Conservation (phyloP, 2,797 vertebrate genomes). For the Mionectes olivaceus region DNA sequence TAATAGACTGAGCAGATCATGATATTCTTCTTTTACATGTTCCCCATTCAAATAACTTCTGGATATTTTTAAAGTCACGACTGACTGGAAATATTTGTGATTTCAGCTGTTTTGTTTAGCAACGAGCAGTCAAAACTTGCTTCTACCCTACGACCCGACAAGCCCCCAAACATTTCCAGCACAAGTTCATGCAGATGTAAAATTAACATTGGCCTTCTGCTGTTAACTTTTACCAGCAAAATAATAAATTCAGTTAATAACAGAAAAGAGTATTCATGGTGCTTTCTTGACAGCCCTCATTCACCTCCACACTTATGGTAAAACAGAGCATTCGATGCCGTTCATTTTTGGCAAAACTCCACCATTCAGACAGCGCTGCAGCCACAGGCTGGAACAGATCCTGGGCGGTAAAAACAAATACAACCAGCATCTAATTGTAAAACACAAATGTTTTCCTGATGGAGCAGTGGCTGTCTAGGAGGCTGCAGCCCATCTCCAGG, state of each 20-base stretch:
- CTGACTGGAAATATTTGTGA: conserved; percentile 13
- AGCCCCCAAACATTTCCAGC: conserved; percentile 8
- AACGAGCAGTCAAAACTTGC: background rate
- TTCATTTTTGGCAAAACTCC: conserved; percentile 63
- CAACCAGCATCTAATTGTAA: conserved; percentile 52
- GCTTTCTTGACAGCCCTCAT: conserved; percentile 19
- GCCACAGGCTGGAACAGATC: conserved; percentile 55
- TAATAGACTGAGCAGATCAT: background rate
- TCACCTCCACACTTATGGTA: conserved; percentile 58
- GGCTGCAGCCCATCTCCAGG: background rate
- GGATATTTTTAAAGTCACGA: conserved; percentile 29
- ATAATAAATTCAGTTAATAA: conserved; percentile 61
- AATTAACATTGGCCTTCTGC: background rate
- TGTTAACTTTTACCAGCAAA: conserved; percentile 41
- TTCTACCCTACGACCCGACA: rapidly evolving
- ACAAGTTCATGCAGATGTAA: conserved; percentile 9
- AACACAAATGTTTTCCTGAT: conserved; percentile 67
- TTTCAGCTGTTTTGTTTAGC: conserved; percentile 23
- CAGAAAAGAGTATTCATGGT: conserved; percentile 16
- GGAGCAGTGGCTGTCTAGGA: conserved; percentile 29
- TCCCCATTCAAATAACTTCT: background rate
- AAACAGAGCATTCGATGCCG: conserved; percentile 50
- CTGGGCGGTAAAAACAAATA: background rate
- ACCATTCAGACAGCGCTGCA: conserved; percentile 62
- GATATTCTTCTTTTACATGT: background rate